These are phyloP conservation scores for Zoroaster sp. DNA, from an alignment of 53 echinoderm and acorn worm genomes.

Conservation along the genomic window DNA sequence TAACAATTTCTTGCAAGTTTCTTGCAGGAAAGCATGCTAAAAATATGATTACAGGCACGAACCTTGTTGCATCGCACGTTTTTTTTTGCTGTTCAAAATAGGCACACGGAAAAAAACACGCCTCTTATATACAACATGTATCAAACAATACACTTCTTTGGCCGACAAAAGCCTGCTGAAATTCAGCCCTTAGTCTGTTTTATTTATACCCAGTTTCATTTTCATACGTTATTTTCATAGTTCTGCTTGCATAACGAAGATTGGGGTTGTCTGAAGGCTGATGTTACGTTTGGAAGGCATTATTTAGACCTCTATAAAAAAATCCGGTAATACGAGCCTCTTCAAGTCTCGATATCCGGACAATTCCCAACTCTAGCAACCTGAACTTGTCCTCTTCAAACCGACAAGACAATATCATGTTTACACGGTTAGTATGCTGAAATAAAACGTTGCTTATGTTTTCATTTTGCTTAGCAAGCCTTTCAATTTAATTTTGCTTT, in stretches of 20 bases:
- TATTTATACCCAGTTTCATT: background rate
- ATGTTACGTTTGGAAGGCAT: background rate
- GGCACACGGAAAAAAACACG: background rate
- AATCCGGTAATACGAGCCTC: background rate
- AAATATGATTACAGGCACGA: no score
- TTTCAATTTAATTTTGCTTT: no score
- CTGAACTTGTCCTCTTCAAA: background rate
- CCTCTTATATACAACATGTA: background rate
- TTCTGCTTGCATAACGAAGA: background rate
- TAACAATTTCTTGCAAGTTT: no score
- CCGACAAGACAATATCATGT: background rate
- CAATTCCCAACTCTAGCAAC: no score
- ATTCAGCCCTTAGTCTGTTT: background rate
- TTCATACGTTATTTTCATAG: background rate
- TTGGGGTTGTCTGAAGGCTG: no score
- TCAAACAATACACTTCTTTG: background rate
- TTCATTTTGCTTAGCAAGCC: no score
- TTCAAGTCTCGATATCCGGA: background rate
- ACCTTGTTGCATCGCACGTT: no score
- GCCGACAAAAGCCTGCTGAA: background rate
- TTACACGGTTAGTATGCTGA: no score
- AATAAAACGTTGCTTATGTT: no score
- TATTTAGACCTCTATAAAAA: background rate
- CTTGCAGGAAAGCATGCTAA: no score
- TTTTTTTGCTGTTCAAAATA: background rate